phyloP scores from a whole-genome alignment of 2,113 vertebrate genomes.

The Phainopepla nitens region DNA sequence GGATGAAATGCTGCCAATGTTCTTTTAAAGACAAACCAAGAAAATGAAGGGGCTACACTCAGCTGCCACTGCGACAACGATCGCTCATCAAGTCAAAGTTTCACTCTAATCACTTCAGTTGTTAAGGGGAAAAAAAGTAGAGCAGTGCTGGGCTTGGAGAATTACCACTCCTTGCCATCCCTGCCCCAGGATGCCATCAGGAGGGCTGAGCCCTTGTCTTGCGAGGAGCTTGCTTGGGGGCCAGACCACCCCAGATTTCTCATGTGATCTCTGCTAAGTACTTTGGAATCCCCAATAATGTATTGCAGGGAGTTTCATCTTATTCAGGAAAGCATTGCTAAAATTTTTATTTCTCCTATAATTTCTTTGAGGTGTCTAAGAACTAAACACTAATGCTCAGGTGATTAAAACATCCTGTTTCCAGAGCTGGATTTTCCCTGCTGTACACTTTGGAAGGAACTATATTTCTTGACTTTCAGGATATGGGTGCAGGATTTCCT shows the following conservation, averaged over 20 bases:
- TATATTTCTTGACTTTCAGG: background rate
- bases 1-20: conserved; percentile 41
- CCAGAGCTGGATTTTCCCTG: background rate
- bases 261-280: background rate
- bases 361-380: background rate
- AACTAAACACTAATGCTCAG: background rate
- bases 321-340: background rate
- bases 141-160: background rate
- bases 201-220: background rate
- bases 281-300: background rate
- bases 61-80: conserved; percentile 54
- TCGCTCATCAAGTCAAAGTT: conserved; percentile 74
- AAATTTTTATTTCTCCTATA: background rate
- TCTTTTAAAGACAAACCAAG: conserved; percentile 63
- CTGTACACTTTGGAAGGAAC: background rate
- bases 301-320: background rate
- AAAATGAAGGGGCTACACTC: conserved; percentile 63
- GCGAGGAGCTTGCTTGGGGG: background rate
- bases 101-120: conserved; percentile 75
- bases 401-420: background rate
- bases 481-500: background rate
- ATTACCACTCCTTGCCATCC: background rate
- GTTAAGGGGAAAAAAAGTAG: conserved; percentile 45
- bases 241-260: background rate
- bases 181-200: background rate